A percentile compares a stretch with the other conserved stretches of the same genome.
phyloP scores from a whole-genome alignment of 2,797 vertebrate genomes.

The Steatocranus sp. region DNA sequence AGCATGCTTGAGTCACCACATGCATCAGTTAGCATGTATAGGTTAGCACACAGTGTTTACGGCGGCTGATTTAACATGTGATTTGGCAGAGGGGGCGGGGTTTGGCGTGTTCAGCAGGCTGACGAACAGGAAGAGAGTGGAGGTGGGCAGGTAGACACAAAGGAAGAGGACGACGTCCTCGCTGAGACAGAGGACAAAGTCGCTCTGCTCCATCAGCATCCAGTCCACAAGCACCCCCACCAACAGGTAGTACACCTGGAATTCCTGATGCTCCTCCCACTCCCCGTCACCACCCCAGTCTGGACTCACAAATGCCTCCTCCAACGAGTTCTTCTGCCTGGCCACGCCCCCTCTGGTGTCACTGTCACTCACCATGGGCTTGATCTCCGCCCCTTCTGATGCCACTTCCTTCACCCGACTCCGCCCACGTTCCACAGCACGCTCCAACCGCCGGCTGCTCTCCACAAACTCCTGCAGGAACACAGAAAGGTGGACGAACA shows the following conservation, averaged over 20 bases:
- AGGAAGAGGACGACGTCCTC: conserved; percentile 93
- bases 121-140: conserved; percentile 88
- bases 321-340: background rate
- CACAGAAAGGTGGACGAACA: background rate
- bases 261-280: conserved; percentile 85
- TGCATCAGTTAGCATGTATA: background rate
- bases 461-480: conserved; percentile 92
- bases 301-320: conserved; percentile 62
- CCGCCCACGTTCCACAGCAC: conserved; percentile 84
- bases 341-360: conserved; percentile 63
- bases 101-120: conserved; percentile 77
- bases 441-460: conserved; percentile 88
- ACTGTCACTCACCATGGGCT: conserved; percentile 96
- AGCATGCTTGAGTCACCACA: background rate
- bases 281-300: conserved; percentile 78
- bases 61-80: conserved; percentile 9
- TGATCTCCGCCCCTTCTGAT: conserved; percentile 87
- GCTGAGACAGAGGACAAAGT: conserved; percentile 84
- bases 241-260: conserved; percentile 92
- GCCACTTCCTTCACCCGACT: conserved; percentile 80
- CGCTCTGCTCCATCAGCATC: conserved; percentile 81
- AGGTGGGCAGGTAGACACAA: conserved; percentile 91
- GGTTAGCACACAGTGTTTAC: conserved; percentile 12
- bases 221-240: conserved; percentile 92
- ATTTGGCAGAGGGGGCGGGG: conserved; percentile 11